phyloP scores from a whole-genome alignment of 1,140 invertebrate genomes.

The Drosophila punjabiensis region DNA sequence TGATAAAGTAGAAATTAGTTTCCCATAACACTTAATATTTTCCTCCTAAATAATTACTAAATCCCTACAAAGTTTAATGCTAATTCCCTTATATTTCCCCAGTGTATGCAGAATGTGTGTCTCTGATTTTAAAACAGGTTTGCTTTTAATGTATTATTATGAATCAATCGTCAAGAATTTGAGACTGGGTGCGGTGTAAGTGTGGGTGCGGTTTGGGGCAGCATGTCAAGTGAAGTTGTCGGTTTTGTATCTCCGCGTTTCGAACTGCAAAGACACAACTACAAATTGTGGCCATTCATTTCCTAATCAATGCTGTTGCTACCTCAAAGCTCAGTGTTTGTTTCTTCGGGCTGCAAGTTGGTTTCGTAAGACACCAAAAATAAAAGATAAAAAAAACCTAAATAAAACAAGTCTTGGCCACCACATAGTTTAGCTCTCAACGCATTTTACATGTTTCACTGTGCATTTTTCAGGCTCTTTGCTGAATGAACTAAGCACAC shows the following conservation, averaged over 20 bases:
- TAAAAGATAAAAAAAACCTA: constrained; percentile 7
- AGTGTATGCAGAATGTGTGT: constrained; percentile 46
- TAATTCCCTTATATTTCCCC: background rate
- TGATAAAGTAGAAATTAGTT: background rate
- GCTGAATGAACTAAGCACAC: constrained; percentile 53
- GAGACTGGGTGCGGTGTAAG: constrained; percentile 60
- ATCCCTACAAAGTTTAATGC: no score
- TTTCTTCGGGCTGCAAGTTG: constrained; percentile 20
- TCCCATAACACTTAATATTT: background rate
- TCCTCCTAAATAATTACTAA: background rate
- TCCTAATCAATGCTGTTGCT: constrained; percentile 54
- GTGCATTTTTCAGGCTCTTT: constrained; percentile 37
- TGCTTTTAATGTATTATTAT: constrained; percentile 42
- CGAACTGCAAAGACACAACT: constrained; percentile 44
- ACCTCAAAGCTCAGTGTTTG: constrained; percentile 44
- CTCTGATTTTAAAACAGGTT: constrained; percentile 56
- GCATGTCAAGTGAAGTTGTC: constrained; percentile 53
- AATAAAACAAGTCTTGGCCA: constrained; percentile 49
- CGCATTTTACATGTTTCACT: constrained; percentile 69
- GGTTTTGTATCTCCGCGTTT: constrained; percentile 17
- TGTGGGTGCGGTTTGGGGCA: constrained; percentile 44
- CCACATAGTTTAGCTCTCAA: constrained; percentile 42
- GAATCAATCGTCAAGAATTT: constrained; percentile 74
- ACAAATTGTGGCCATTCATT: constrained; percentile 59
- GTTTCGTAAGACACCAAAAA: constrained; percentile 42